A percentile compares a stretch with the other conserved stretches of the same genome.
These are phyloP conservation scores for Agrochola litura DNA, from an alignment of 2,888 invertebrate genomes.

Conservation along the genomic window DNA sequence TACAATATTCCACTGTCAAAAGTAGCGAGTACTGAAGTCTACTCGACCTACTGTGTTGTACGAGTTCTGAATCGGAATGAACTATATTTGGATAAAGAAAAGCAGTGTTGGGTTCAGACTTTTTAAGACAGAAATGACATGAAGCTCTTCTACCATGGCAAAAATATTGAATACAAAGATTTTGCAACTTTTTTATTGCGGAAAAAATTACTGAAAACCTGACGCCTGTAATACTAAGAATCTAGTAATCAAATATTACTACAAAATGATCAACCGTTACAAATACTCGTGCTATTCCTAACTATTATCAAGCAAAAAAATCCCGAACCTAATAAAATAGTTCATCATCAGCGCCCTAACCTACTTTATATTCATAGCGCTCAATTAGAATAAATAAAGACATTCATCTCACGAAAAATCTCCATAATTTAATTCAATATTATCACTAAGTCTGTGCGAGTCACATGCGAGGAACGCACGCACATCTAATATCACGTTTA, in stretches of 20 bases:
- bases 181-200: no score
- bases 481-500: constrained; percentile 79
- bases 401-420: constrained; percentile 58
- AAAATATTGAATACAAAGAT: not conserved
- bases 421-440: constrained; percentile 73
- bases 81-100: no score
- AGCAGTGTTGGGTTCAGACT: not conserved
- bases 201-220: not conserved
- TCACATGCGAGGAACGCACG: constrained; percentile 80
- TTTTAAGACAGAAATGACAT: not conserved
- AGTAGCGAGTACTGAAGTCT: no score
- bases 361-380: constrained; percentile 46
- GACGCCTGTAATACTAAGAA: not conserved
- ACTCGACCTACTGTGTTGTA: no score
- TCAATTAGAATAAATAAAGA: constrained; percentile 56
- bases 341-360: constrained; percentile 17
- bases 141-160: not conserved
- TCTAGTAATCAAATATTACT: not conserved
- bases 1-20: no score
- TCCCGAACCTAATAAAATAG: constrained; percentile 10
- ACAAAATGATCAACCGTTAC: not conserved
- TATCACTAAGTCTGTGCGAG: constrained; percentile 78
- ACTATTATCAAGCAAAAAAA: not conserved
- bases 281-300: not conserved
- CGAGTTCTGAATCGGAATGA: no score